Evolutionary conservation across 2,888 invertebrate genomes (phyloP), one percentile per base, ranked within the genome.

Genomic region (Adineta ricciae): DNA sequence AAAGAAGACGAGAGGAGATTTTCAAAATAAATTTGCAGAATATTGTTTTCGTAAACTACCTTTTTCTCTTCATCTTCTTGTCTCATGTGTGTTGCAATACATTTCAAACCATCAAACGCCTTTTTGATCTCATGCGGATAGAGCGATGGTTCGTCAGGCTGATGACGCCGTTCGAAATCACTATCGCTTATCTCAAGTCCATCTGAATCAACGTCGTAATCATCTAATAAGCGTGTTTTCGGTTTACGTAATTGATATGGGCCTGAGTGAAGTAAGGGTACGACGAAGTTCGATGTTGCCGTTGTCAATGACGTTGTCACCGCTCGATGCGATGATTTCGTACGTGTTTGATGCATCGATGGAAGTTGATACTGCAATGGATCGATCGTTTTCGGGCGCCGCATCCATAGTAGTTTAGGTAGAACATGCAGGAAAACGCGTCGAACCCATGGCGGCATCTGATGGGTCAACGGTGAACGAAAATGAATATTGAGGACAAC

Each of bases 361-460:
- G 16, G 16, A 2, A 32, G 24, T 0, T 50, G 19, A 83, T 83
- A 49, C 14, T 41, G n/a, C n/a, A 78, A 78, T 78, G 50, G 83
- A 50, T 52, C 32, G 4, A 83, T 7, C 1, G 27, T 83, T 83
- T 84, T 46, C 8, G 86, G 84, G 52, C 86, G 86, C 78, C 84
- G 85, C 94, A 97, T 97, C 88, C 96, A 94, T 86, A 97, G 92
- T 88, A 97, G 92, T 88, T 96, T 93, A 24, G 97, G 97, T 88
- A 97, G 93, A 89, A 97, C 95, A 91, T 97, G 96, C 88, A 97
- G 95, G 91, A 97, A 97, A 86, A 98, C 95, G 87, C 95, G 92
- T 89, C 96, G 94, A 86, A 97, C 96, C 97, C 97, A 98, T 19
- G 96, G 96, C 86, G 97, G 95, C 97, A 98, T 98, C 89, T 94